Evolutionary conservation across 2,797 vertebrate genomes (phyloP), one percentile per base, ranked within the genome.

Genomic region (Yasuhikotakia modesta): DNA sequence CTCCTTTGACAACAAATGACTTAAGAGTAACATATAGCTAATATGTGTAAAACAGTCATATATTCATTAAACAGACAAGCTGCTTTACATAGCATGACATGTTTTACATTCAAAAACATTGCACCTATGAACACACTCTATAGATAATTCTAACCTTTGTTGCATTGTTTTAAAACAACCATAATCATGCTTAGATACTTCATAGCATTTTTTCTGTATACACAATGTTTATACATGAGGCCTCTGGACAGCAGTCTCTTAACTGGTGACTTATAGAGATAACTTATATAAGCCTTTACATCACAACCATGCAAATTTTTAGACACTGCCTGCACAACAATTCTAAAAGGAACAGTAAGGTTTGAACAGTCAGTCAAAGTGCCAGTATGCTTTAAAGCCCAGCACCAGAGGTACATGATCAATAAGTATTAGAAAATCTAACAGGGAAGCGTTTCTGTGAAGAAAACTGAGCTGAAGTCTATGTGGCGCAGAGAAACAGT

Each of bases 401-500:
- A 39, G 35, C 32, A 3, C 45, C 14, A 16, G 16, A 55, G 53
- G 7, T 14, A 19, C 1, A 13, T 73, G n/a, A 35, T 17, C 39
- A 75, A 32, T 64, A 35, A 55, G 3, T 22, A n/a, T 75, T 19
- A 60, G 3, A 17, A 21, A 53, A 50, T 61, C 35, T 39, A 39
- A 39, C 7, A 39, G 35, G 10, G 35, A 39, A 39, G 35, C 10
- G 53, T 45, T 39, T 69, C 60, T 45, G 52, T 53, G 45, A 52
- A 61, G 19, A 50, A 22, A 46, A 65, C 30, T 16, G 52, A 13
- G 21, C 35, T 21, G 27, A 32, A 27, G 43, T 61, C 58, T 61
- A 82, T 70, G 68, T 60, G 78, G 65, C 55, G 39, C 58, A 27
- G 48, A 30, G n/a, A 75, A 76, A 65, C 61, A 52, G 58, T 19